phyloP scores from a whole-genome alignment of 2,888 invertebrate species.

The Caenorhabditis macrosperma region DNA sequence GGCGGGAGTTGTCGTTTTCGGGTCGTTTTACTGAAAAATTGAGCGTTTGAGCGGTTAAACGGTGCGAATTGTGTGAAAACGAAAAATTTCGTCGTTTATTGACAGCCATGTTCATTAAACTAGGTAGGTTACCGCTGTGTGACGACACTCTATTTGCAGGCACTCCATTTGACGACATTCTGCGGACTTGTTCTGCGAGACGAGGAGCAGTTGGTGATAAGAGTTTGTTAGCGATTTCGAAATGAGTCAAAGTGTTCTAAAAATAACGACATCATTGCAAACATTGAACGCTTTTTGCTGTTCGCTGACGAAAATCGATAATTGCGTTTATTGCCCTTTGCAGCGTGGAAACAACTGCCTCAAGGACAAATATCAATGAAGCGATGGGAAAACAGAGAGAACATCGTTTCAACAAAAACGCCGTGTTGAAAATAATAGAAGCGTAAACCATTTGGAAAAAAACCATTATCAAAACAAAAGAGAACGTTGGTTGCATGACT shows the following conservation, averaged over 20 bases:
- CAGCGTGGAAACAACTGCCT: too few species aligned
- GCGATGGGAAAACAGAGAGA: too few species aligned
- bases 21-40: constrained; percentile 42
- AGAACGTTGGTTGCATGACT: too few species aligned
- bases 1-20: constrained; percentile 42
- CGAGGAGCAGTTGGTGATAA: constrained; percentile 27
- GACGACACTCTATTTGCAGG: constrained; percentile 47
- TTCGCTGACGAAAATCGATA: too few species aligned
- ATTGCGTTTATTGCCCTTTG: too few species aligned
- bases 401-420: too few species aligned
- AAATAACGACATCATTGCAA: too few species aligned
- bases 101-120: constrained; percentile 56
- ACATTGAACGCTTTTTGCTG: too few species aligned
- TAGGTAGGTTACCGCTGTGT: constrained; percentile 48
- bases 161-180: constrained; percentile 52
- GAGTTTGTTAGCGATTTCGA: constrained; percentile 8
- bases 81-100: constrained; percentile 55
- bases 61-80: constrained; percentile 19
- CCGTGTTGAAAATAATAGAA: too few species aligned
- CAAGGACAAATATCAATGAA: too few species aligned
- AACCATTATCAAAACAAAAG: too few species aligned
- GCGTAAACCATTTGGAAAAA: too few species aligned
- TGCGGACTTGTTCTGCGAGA: constrained; percentile 47
- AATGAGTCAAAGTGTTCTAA: background rate
- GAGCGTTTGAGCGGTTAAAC: background rate